Percentiles rank a stretch among this genome's conserved stretches.
These are phyloP conservation scores for chimpanzee (Pan troglodytes) DNA, from an alignment of 2,113 vertebrate species.

Conservation along the genomic window NHGRI_mPanTro3-v2.1_pri NC_072403.2:107837501-107838000, in stretches of 20 bases:
- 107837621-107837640: neutral
- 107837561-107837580: neutral
- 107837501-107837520: neutral
- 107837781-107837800: neutral
- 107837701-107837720: neutral
- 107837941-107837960: neutral
- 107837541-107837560: conserved; percentile 4
- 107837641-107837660: neutral
- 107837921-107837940: neutral
- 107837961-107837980: neutral
- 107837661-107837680: neutral
- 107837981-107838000: neutral
- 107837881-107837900: too few relatives aligned
- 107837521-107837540: neutral
- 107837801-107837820: neutral
- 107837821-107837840: neutral
- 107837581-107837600: neutral
- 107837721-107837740: neutral
- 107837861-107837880: neutral
- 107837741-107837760: neutral
- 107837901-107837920: neutral
- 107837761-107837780: neutral
- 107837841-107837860: neutral
- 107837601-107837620: neutral
- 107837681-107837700: neutral